Evolutionary conservation across 2,888 invertebrate genomes (phyloP).

Genomic region (Chymomyza fuscimana): DNA sequence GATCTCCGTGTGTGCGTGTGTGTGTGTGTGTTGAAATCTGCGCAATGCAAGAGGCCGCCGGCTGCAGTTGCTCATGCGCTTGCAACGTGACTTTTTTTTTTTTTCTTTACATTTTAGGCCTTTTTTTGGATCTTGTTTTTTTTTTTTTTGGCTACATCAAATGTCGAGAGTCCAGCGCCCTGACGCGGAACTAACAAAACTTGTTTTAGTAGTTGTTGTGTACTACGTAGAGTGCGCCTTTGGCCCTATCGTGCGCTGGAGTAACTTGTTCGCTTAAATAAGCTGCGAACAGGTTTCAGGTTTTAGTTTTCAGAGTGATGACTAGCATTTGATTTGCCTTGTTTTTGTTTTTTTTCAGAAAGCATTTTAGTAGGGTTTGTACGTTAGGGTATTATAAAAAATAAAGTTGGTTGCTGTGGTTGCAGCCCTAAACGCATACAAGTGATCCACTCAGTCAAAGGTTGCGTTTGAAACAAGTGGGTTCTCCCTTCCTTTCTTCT

Average conservation of each 20-base stretch:
- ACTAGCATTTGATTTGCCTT: slow-evolving; percentile 52
- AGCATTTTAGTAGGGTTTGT: neutral
- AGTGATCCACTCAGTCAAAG: no score
- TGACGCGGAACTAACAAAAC: slow-evolving; percentile 62
- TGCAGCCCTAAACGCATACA: no score
- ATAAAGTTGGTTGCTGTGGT: no score
- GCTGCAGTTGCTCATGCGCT: slow-evolving; percentile 26
- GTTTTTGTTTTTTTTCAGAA: neutral
- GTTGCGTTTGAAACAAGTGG: no score
- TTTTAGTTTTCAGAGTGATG: neutral
- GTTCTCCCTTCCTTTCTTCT: no score
- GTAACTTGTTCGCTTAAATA: slow-evolving; percentile 50
- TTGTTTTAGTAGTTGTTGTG: slow-evolving; percentile 40
- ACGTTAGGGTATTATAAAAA: no score
- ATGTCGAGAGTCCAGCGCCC: slow-evolving; percentile 16
- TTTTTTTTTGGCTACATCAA: slow-evolving; percentile 40
- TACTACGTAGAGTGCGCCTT: slow-evolving; percentile 3
- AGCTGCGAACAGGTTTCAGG: neutral
- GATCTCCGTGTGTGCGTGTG: slow-evolving; percentile 10
- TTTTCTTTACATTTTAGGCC: neutral
- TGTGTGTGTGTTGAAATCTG: neutral
- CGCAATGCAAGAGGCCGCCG: slow-evolving; percentile 1
- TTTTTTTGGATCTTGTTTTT: neutral
- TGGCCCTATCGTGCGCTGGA: slow-evolving; percentile 13
- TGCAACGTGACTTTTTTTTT: slow-evolving; percentile 46